Percentiles rank a stretch among this genome's conserved stretches.
Evolutionary conservation across 2,888 invertebrate species (phyloP).

Genomic region (Scotopteryx bipunctaria): DNA sequence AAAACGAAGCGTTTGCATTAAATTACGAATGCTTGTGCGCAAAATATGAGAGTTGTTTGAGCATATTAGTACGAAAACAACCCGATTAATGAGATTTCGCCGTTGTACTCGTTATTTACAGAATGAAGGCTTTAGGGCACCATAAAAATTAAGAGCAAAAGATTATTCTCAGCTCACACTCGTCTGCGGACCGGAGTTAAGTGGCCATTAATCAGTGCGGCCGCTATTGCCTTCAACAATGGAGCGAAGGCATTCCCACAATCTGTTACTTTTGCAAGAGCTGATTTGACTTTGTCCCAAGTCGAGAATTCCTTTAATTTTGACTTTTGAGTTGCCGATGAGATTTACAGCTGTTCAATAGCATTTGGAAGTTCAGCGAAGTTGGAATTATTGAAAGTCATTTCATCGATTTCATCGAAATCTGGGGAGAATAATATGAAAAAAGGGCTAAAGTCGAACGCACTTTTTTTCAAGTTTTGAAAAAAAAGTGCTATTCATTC

Average conservation of each 20-base stretch:
- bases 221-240: slow-evolving; percentile 35
- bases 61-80: slow-evolving; percentile 33
- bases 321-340: slow-evolving; percentile 10
- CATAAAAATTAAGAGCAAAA: slow-evolving; percentile 46
- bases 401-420: slow-evolving; percentile 11
- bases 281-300: slow-evolving; percentile 34
- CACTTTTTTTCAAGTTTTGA: too few relatives aligned
- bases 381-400: slow-evolving; percentile 25
- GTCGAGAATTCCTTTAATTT: slow-evolving; percentile 34
- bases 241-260: slow-evolving; percentile 32
- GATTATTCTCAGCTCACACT: slow-evolving; percentile 48
- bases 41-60: slow-evolving; percentile 11
- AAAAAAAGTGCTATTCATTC: not conserved
- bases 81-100: slow-evolving; percentile 30
- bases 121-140: slow-evolving; percentile 35
- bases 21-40: slow-evolving; percentile 19
- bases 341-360: slow-evolving; percentile 24
- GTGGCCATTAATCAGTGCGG: slow-evolving; percentile 51
- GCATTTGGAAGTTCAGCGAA: slow-evolving; percentile 16
- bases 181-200: slow-evolving; percentile 48
- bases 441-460: too few relatives aligned
- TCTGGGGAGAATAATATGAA: too few relatives aligned
- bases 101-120: slow-evolving; percentile 20
- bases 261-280: slow-evolving; percentile 42
- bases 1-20: slow-evolving; percentile 20